Conservation (phyloP, 2,113 vertebrate species). For the Microtus ochrogaster region DNA sequence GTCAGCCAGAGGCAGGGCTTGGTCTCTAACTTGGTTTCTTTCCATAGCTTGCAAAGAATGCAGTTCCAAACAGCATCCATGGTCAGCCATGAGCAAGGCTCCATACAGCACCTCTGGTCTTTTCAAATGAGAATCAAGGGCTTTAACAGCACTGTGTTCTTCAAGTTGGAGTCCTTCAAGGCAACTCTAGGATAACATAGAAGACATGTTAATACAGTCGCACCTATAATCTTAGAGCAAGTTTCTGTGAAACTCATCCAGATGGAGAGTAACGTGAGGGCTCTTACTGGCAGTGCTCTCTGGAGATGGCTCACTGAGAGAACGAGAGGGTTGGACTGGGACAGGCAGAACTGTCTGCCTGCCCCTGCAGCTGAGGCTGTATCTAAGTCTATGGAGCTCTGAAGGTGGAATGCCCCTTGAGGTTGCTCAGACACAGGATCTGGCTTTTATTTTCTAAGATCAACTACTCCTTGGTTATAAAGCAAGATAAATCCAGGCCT, state of each 20-base stretch:
- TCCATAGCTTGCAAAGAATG: not conserved
- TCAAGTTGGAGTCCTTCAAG: not conserved
- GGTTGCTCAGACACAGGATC: not conserved
- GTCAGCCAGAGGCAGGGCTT: not conserved
- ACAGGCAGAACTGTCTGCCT: not conserved
- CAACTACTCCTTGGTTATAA: not conserved
- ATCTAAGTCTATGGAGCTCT: not conserved
- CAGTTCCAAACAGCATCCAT: not conserved
- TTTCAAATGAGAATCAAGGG: not conserved
- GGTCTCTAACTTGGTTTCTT: not conserved
- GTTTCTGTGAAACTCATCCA: not conserved
- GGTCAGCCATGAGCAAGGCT: not conserved
- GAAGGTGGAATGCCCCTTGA: not conserved
- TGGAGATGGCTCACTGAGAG: not conserved
- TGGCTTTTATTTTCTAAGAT: not conserved
- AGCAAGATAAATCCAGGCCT: not conserved
- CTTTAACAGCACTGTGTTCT: not conserved
- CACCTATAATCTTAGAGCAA: not conserved
- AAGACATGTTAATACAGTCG: not conserved
- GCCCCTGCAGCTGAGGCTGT: fast-evolving
- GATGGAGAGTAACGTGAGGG: not conserved
- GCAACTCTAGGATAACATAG: not conserved
- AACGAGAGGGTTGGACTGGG: not conserved
- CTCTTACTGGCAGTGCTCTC: not conserved
- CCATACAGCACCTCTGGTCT: not conserved